Conservation (phyloP, 1,140 invertebrate genomes). For the Pectinophora gossypiella region DNA sequence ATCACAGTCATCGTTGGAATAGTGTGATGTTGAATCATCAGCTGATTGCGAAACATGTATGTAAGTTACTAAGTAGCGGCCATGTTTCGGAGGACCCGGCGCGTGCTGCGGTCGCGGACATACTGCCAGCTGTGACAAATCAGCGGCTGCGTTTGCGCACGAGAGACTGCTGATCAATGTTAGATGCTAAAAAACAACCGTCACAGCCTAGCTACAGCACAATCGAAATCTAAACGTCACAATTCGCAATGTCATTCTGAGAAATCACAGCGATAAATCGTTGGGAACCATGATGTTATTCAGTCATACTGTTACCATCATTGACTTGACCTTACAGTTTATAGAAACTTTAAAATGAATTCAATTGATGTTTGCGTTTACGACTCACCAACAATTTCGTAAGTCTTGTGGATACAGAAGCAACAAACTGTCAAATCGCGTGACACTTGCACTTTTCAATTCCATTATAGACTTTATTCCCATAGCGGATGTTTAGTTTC, state of each 20-base stretch:
- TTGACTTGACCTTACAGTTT: neutral
- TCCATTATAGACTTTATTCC: slow-evolving; percentile 6
- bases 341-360: neutral
- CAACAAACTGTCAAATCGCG: slow-evolving; percentile 12
- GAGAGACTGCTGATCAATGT: slow-evolving; percentile 30
- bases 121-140: slow-evolving; percentile 40
- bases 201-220: slow-evolving; percentile 26
- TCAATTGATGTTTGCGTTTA: neutral
- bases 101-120: slow-evolving; percentile 50
- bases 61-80: too few species aligned
- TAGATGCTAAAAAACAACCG: slow-evolving; percentile 29
- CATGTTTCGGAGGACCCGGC: slow-evolving; percentile 35
- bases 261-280: neutral
- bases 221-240: slow-evolving; percentile 29
- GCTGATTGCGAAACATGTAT: too few species aligned
- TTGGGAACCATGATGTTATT: neutral
- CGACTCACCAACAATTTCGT: slow-evolving; percentile 30
- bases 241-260: slow-evolving; percentile 11
- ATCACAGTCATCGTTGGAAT: too few species aligned
- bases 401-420: slow-evolving; percentile 16
- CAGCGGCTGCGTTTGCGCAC: slow-evolving; percentile 19
- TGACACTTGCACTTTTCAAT: slow-evolving; percentile 20
- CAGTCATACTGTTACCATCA: neutral
- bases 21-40: too few species aligned
- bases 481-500: neutral